These are phyloP conservation scores for Thumatha senex DNA, from an alignment of 2,888 invertebrate species.

Conservation along the genomic window DNA sequence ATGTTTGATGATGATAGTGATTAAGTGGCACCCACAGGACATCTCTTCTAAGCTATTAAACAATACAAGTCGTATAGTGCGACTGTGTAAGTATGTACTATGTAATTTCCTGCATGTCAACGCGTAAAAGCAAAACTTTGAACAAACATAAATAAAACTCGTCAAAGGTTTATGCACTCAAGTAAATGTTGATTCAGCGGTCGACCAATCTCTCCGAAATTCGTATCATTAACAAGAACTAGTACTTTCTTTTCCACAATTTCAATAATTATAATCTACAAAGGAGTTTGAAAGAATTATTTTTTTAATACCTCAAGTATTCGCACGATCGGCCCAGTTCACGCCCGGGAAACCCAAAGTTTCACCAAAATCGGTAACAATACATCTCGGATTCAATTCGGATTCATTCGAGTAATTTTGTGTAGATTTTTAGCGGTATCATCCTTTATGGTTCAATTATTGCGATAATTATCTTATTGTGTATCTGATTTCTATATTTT, in stretches of 20 bases:
- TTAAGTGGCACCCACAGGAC: too few relatives aligned
- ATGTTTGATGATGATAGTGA: too few relatives aligned
- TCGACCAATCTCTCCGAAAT: too few relatives aligned
- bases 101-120: too few relatives aligned
- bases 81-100: too few relatives aligned
- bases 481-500: constrained; percentile 14
- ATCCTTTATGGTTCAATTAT: constrained; percentile 33
- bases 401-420: constrained; percentile 29
- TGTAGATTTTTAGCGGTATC: constrained; percentile 20
- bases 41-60: too few relatives aligned
- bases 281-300: constrained; percentile 11
- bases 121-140: too few relatives aligned
- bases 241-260: not conserved
- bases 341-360: constrained; percentile 34
- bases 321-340: constrained; percentile 55
- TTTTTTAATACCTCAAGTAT: constrained; percentile 28
- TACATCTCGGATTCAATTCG: constrained; percentile 49
- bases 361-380: constrained; percentile 46
- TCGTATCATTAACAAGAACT: not conserved
- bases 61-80: too few relatives aligned
- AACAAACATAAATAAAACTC: too few relatives aligned
- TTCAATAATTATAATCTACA: constrained; percentile 2
- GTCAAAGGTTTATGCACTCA: too few relatives aligned
- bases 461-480: constrained; percentile 37
- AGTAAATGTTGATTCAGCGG: too few relatives aligned